Evolutionary conservation across 2,113 vertebrate genomes (phyloP).

Genomic region (Chaenocephalus aceratus): DNA sequence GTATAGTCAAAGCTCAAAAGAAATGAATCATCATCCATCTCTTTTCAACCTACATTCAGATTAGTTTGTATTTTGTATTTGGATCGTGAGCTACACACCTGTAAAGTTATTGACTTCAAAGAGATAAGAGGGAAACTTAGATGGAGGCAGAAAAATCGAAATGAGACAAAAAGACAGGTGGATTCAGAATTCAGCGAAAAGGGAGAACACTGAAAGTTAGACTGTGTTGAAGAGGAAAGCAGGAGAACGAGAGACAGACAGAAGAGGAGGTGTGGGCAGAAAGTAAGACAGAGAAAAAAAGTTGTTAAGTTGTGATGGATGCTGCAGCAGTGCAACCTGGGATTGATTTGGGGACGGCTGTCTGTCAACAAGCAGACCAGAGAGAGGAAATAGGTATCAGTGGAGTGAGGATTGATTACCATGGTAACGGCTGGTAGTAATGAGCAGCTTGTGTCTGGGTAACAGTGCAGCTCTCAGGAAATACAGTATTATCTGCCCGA

Average conservation of each 20-base stretch:
- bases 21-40: not conserved
- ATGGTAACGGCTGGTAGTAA: constrained; percentile 39
- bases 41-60: not conserved
- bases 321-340: constrained; percentile 49
- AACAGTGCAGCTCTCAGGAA: constrained; percentile 10
- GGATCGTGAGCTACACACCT: not conserved
- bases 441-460: constrained; percentile 39
- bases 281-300: constrained; percentile 38
- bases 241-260: constrained; percentile 1
- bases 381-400: constrained; percentile 41
- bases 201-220: not conserved
- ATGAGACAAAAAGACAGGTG: not conserved
- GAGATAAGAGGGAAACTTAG: not conserved
- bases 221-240: constrained; percentile 1
- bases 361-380: constrained; percentile 55
- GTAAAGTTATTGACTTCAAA: not conserved
- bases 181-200: not conserved
- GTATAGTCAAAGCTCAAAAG: not conserved
- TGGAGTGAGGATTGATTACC: constrained; percentile 50
- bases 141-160: not conserved
- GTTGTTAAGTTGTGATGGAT: constrained; percentile 52
- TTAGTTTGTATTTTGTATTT: not conserved
- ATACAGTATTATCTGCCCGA: constrained; percentile 12
- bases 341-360: constrained; percentile 61
- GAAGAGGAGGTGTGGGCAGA: not conserved